Conservation (phyloP, 2,888 invertebrate genomes). For the Xestia sexstrigata region DNA sequence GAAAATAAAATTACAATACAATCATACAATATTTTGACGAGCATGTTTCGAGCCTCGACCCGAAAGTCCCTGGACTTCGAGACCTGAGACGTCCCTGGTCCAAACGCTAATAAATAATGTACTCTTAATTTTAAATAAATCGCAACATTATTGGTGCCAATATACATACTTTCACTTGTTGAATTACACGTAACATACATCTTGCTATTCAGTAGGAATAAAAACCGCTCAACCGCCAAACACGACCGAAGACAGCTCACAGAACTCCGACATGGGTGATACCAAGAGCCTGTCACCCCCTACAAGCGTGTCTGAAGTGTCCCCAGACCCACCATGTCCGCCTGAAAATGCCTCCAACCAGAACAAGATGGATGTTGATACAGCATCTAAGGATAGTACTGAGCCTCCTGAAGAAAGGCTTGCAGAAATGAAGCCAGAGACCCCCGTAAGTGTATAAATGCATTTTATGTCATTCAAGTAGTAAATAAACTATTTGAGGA, state of each 20-base stretch:
- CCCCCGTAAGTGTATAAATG: slow-evolving; percentile 64
- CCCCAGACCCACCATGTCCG: slow-evolving; percentile 69
- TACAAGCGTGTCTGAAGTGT: slow-evolving; percentile 81
- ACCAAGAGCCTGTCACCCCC: slow-evolving; percentile 83
- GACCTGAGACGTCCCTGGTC: too few species aligned
- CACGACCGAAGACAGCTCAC: slow-evolving; percentile 83
- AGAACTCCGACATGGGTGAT: slow-evolving; percentile 83
- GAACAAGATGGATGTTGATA: slow-evolving; percentile 71
- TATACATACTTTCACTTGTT: neutral
- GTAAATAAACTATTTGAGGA: neutral
- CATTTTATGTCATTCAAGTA: neutral
- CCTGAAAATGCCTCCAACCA: slow-evolving; percentile 40
- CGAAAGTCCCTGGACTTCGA: too few species aligned
- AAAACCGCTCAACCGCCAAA: slow-evolving; percentile 79
- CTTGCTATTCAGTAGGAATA: slow-evolving; percentile 76
- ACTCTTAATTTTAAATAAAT: neutral
- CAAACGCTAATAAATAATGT: too few species aligned
- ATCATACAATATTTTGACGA: too few species aligned
- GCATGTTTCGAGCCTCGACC: too few species aligned
- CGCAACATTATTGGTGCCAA: neutral
- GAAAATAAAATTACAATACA: too few species aligned
- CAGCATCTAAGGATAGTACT: slow-evolving; percentile 65
- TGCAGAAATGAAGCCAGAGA: slow-evolving; percentile 67
- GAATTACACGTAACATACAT: neutral
- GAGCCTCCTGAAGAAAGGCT: slow-evolving; percentile 64